These are phyloP conservation scores for Xylocopa sonorina DNA, from an alignment of 1,140 invertebrate species.

Conservation along the genomic window DNA sequence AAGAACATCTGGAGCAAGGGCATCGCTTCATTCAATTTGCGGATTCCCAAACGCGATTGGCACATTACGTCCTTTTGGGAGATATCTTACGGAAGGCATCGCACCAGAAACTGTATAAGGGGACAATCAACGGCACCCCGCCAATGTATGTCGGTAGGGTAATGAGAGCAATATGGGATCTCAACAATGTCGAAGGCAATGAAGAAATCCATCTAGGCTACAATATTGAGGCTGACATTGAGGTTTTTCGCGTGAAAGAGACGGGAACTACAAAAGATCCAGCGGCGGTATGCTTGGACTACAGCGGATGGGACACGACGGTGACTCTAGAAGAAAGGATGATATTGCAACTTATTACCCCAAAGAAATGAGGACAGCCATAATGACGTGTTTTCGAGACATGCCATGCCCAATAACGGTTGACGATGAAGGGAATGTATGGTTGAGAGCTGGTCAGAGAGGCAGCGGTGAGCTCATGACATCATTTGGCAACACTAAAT, in stretches of 20 bases:
- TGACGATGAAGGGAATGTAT: not conserved
- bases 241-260: too few relatives aligned
- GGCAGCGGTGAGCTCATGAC: not conserved
- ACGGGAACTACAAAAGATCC: too few relatives aligned
- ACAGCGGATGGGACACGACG: not conserved
- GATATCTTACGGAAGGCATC: not conserved
- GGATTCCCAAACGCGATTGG: not conserved
- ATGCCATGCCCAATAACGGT: not conserved
- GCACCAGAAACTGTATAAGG: not conserved
- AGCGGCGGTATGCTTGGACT: not conserved
- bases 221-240: too few relatives aligned
- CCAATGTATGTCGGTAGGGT: not conserved
- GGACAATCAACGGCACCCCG: not conserved
- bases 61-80: not conserved
- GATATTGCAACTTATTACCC: not conserved
- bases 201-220: too few relatives aligned
- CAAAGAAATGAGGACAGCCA: not conserved
- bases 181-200: not conserved
- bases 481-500: not conserved
- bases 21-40: constrained; percentile 5
- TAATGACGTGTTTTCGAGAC: not conserved
- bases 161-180: not conserved
- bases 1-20: not conserved
- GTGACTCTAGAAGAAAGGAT: not conserved
- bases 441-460: not conserved